Conservation (phyloP, 2,113 vertebrate species). For the Etia nguti region DNA sequence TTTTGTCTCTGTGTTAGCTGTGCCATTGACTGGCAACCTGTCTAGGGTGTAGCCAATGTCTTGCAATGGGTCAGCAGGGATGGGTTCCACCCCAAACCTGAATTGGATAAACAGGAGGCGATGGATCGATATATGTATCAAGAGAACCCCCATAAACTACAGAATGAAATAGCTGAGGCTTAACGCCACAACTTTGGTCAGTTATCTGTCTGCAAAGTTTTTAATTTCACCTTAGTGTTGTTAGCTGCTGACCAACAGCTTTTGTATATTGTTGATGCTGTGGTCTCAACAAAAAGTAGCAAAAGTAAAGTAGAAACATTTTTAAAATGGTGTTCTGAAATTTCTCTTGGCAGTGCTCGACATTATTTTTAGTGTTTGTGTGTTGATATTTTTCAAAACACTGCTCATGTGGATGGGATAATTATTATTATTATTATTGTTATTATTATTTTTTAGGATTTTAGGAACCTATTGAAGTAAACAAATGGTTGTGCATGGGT, state of each 20-base stretch:
- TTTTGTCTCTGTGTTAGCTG: not conserved
- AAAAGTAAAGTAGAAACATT: not conserved
- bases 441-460: not conserved
- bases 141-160: fast-evolving
- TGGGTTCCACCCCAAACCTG: not conserved
- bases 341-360: not conserved
- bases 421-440: not conserved
- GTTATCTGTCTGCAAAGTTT: not conserved
- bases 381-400: not conserved
- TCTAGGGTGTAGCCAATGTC: not conserved
- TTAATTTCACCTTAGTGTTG: not conserved
- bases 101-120: not conserved
- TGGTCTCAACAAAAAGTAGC: not conserved
- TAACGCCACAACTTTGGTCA: not conserved
- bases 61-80: not conserved
- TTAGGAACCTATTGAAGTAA: not conserved
- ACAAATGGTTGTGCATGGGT: not conserved
- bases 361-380: not conserved
- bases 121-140: not conserved
- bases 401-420: fast-evolving
- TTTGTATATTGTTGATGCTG: not conserved
- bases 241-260: not conserved
- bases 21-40: not conserved
- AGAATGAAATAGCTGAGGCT: not conserved
- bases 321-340: fast-evolving